These are phyloP conservation scores for Papilio gigon DNA, from an alignment of 2,888 invertebrate species.

Conservation along the genomic window DNA sequence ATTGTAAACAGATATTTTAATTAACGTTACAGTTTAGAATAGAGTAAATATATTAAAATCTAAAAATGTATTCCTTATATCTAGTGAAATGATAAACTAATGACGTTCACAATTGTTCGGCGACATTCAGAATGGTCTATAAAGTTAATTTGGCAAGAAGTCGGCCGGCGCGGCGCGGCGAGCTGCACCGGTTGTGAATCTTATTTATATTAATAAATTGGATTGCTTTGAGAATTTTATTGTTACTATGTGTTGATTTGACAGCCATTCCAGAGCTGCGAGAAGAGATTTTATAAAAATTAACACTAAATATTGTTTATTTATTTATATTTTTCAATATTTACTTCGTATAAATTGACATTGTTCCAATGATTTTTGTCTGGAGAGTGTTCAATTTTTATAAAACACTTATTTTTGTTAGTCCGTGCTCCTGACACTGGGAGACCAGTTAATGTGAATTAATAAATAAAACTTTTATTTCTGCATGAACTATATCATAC, in stretches of 20 bases:
- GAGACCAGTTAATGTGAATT: no score
- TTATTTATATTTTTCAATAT: not conserved
- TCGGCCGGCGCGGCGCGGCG: not conserved
- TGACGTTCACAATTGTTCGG: not conserved
- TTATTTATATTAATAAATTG: conserved; percentile 15
- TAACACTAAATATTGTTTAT: no score
- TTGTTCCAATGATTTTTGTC: no score
- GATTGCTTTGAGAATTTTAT: conserved; percentile 8
- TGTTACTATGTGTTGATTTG: not conserved
- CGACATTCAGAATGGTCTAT: not conserved
- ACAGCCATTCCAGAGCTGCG: not conserved
- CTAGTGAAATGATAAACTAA: not conserved
- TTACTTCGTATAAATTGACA: not conserved
- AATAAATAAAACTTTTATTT: no score
- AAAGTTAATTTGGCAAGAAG: conserved; percentile 6
- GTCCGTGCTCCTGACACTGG: no score
- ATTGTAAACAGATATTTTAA: no score
- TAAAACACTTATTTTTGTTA: no score
- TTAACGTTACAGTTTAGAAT: no score
- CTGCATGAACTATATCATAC: no score
- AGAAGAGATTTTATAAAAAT: not conserved
- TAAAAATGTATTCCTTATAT: not conserved
- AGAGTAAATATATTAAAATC: no score
- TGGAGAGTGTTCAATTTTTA: no score
- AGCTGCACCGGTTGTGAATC: not conserved